Evolutionary conservation across 2,888 invertebrate species (phyloP).

Genomic region (Lacanobia oleracea): DNA sequence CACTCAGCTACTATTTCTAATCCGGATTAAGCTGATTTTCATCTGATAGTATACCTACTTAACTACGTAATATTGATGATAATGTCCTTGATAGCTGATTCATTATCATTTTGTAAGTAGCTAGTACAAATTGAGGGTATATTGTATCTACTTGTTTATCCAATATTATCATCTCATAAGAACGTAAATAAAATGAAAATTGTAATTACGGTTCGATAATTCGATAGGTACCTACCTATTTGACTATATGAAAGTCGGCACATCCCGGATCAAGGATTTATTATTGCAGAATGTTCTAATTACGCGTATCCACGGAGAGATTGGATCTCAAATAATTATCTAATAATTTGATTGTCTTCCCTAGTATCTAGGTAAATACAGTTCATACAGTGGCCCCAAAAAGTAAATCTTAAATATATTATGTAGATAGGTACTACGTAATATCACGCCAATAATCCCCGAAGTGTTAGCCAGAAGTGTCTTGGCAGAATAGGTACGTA

Average conservation of each 20-base stretch:
- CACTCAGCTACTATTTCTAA: slow-evolving; percentile 25
- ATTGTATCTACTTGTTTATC: neutral
- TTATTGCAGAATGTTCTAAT: neutral
- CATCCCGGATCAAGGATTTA: neutral
- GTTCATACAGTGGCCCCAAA: no score
- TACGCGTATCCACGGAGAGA: slow-evolving; percentile 1
- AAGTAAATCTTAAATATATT: no score
- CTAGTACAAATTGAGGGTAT: slow-evolving; percentile 13
- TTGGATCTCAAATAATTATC: neutral
- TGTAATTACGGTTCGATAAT: neutral
- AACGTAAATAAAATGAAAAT: neutral
- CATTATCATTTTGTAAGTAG: neutral
- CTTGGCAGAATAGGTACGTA: no score
- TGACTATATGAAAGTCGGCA: neutral
- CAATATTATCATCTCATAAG: neutral
- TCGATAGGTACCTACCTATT: neutral
- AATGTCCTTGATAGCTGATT: neutral
- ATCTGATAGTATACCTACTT: slow-evolving; percentile 12
- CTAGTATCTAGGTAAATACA: no score
- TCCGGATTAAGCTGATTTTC: slow-evolving; percentile 12
- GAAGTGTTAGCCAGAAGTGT: no score
- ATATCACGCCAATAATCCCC: no score
- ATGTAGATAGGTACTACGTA: no score
- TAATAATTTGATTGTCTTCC: neutral
- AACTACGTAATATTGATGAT: slow-evolving; percentile 5